phyloP scores from a whole-genome alignment of 2,797 vertebrate genomes.

The Pristis pectinata region DNA sequence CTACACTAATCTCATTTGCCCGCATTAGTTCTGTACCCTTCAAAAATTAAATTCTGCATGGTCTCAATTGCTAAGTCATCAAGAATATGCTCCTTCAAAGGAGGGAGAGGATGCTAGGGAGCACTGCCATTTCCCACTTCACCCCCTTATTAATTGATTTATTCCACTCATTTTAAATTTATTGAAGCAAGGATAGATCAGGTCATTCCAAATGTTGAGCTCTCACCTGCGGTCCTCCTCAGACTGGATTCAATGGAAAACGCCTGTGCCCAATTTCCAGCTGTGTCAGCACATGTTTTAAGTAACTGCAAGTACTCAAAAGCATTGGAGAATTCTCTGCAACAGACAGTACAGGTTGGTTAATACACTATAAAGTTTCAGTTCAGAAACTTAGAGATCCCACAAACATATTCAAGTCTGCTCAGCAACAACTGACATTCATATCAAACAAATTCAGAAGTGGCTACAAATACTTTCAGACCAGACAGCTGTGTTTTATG shows the following conservation, averaged over 20 bases:
- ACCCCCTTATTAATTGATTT: not conserved
- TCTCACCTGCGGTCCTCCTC: slow-evolving; percentile 59
- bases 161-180: not conserved
- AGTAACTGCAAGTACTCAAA: slow-evolving; percentile 84
- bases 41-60: not conserved
- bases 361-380: not conserved
- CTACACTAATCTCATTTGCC: too few relatives aligned
- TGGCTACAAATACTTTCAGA: not conserved
- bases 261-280: slow-evolving; percentile 66
- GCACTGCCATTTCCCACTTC: not conserved
- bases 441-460: not conserved
- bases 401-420: not conserved
- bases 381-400: not conserved
- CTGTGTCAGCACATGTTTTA: slow-evolving; percentile 76
- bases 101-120: not conserved
- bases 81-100: not conserved
- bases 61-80: not conserved
- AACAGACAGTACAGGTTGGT: slow-evolving; percentile 38
- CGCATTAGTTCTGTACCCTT: too few relatives aligned
- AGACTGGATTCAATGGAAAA: slow-evolving; percentile 57
- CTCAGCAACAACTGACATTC: not conserved
- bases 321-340: slow-evolving; percentile 80
- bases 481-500: not conserved
- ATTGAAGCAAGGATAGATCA: not conserved
- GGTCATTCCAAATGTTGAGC: rapidly evolving